Conservation (phyloP, 2,113 vertebrate species). For the Menura novaehollandiae region DNA sequence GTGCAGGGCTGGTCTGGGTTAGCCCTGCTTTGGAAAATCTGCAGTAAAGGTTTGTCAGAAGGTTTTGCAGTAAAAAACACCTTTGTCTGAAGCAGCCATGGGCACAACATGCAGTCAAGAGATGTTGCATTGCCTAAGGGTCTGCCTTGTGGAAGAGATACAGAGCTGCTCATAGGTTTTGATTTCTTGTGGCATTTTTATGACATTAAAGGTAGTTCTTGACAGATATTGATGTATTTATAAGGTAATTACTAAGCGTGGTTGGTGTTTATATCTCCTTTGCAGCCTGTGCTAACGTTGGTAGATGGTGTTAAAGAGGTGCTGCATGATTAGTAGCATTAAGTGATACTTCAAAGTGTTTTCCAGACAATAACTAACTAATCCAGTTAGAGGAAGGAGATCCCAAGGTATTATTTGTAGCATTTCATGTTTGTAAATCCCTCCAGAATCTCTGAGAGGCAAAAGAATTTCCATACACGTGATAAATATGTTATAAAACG, state of each 20-base stretch:
- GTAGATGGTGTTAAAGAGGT: not conserved
- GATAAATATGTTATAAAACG: not conserved
- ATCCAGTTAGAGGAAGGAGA: not conserved
- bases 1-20: not conserved
- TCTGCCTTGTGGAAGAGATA: not conserved
- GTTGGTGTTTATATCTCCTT: not conserved
- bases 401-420: not conserved
- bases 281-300: not conserved
- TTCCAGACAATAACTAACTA: conserved; percentile 10
- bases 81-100: not conserved
- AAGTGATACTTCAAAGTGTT: conserved; percentile 13
- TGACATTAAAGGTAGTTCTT: not conserved
- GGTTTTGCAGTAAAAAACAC: not conserved
- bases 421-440: not conserved
- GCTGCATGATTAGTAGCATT: not conserved
- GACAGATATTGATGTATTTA: conserved; percentile 10
- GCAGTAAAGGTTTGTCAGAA: not conserved
- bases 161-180: not conserved
- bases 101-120: not conserved
- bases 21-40: not conserved
- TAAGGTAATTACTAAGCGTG: not conserved
- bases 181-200: not conserved
- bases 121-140: not conserved
- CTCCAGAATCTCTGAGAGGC: not conserved
- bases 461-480: not conserved